These are phyloP conservation scores for Pogoniulus pusillus DNA, from an alignment of 2,797 vertebrate genomes.

Conservation along the genomic window DNA sequence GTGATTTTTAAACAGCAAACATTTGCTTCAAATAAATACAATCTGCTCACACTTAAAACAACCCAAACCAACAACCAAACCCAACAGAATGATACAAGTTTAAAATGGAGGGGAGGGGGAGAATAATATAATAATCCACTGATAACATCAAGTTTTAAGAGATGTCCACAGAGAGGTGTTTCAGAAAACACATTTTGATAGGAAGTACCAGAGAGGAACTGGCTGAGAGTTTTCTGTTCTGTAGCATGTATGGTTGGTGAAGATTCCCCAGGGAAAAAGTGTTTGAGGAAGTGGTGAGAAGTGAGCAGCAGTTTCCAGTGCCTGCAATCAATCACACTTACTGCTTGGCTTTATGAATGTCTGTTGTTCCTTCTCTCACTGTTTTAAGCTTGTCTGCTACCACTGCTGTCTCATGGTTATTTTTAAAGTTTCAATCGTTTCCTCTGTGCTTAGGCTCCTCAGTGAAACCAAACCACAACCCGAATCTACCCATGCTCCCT, in stretches of 20 bases:
- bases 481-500: background rate
- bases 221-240: background rate
- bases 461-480: background rate
- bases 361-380: background rate
- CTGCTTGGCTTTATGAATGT: background rate
- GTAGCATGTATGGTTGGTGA: background rate
- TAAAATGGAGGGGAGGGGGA: background rate
- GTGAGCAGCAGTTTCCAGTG: background rate
- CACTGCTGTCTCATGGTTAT: background rate
- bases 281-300: conserved; percentile 10
- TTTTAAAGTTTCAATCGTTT: background rate
- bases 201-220: background rate
- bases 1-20: conserved; percentile 36
- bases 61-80: too few species aligned
- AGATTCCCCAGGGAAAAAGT: background rate
- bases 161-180: background rate
- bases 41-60: conserved; percentile 26
- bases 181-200: background rate
- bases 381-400: background rate
- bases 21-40: conserved; percentile 67
- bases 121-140: background rate
- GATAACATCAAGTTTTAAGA: background rate
- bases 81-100: conserved; percentile 24
- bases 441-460: background rate
- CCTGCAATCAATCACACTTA: background rate